phyloP scores from a whole-genome alignment of 2,113 vertebrate species.

The Gopherus evgoodei region DNA sequence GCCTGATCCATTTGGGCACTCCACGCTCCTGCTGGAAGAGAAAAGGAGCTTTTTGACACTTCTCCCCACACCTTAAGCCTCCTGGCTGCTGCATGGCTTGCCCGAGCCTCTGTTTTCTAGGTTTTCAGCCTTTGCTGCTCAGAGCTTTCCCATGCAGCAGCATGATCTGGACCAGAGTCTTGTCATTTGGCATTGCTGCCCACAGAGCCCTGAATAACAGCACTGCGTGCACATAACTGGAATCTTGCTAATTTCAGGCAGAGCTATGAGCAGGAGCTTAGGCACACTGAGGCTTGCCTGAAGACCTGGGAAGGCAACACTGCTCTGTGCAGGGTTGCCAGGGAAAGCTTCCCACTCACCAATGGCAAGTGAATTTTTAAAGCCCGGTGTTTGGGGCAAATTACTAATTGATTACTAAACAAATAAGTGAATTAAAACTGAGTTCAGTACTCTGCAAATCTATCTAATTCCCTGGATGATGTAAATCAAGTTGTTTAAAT shows the following conservation, averaged over 20 bases:
- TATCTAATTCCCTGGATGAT: neutral
- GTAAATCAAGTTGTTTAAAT: accelerated
- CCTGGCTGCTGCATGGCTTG: neutral
- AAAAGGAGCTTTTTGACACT: neutral
- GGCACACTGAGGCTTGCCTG: neutral
- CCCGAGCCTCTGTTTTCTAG: neutral
- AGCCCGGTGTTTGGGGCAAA: accelerated
- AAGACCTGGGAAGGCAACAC: neutral
- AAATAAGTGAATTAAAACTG: accelerated
- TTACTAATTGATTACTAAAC: accelerated
- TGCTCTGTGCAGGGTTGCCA: neutral
- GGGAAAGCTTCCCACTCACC: neutral
- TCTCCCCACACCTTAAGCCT: neutral
- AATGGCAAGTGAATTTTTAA: neutral
- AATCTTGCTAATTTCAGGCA: neutral
- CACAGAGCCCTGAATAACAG: neutral
- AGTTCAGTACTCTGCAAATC: accelerated
- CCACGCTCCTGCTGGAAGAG: neutral
- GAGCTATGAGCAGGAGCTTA: no score
- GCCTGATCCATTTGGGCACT: neutral
- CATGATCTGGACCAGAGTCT: neutral
- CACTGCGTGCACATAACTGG: no score
- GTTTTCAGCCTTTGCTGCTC: neutral
- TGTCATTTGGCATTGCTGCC: neutral
- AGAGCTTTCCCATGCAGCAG: neutral